Evolutionary conservation across 2,888 invertebrate genomes (phyloP).

Genomic region (Callimorpha dominula): DNA sequence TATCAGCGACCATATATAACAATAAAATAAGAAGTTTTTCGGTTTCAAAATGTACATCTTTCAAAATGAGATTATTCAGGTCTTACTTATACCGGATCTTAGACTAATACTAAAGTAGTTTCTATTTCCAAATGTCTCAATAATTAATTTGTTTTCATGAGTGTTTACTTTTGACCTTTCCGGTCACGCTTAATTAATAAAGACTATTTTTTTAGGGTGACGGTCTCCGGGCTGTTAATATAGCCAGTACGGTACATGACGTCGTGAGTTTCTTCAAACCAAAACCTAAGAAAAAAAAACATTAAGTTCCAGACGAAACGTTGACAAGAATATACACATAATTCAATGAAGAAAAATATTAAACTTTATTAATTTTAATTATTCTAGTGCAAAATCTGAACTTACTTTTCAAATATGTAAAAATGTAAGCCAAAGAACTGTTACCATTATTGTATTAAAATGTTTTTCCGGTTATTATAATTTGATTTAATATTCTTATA

Average conservation of each 20-base stretch:
- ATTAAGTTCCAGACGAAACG: constrained; percentile 28
- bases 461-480: neutral
- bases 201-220: constrained; percentile 60
- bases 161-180: neutral
- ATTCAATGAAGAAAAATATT: neutral
- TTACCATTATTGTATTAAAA: too few species aligned
- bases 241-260: constrained; percentile 67
- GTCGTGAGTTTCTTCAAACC: constrained; percentile 54
- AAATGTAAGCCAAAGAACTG: too few species aligned
- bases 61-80: too few species aligned
- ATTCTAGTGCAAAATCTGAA: neutral
- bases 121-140: neutral
- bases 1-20: too few species aligned
- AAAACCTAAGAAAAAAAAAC: constrained; percentile 53
- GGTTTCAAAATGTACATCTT: too few species aligned
- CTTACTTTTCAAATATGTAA: neutral
- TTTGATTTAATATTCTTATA: neutral
- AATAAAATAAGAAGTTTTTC: too few species aligned
- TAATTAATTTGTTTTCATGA: neutral
- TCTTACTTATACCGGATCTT: too few species aligned
- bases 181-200: neutral
- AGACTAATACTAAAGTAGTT: neutral
- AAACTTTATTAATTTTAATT: neutral
- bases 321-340: neutral
- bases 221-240: constrained; percentile 62